Evolutionary conservation across 2,797 vertebrate species (phyloP).

Genomic region (Meda fulgida): DNA sequence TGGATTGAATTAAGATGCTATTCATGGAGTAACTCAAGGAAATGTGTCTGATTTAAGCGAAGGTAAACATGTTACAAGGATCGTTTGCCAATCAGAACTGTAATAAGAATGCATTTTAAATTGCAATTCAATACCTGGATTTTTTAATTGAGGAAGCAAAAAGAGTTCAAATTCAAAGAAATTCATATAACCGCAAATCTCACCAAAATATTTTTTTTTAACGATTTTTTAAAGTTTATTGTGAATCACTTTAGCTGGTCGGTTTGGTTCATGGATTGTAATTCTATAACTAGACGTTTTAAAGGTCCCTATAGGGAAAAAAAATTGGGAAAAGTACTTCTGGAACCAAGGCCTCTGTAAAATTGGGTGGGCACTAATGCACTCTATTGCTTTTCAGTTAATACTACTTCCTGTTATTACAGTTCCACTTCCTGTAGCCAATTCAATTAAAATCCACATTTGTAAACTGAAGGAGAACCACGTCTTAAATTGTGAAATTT

Average conservation of each 20-base stretch:
- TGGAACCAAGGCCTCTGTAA: too few relatives aligned
- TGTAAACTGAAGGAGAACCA: neutral
- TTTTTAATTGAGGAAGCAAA: neutral
- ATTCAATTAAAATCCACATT: too few relatives aligned
- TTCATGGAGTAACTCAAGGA: neutral
- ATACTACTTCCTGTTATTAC: too few relatives aligned
- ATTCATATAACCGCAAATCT: too few relatives aligned
- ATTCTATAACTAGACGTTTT: neutral
- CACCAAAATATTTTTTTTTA: too few relatives aligned
- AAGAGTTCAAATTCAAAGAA: neutral
- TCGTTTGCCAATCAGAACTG: too few relatives aligned
- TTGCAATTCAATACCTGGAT: neutral
- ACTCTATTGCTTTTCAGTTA: too few relatives aligned
- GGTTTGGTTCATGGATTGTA: neutral
- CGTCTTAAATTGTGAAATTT: neutral
- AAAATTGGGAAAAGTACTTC: too few relatives aligned
- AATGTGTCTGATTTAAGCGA: neutral
- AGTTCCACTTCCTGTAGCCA: too few relatives aligned
- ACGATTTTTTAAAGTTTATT: too few relatives aligned
- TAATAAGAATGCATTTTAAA: neutral
- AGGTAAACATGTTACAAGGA: neutral
- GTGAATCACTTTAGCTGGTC: neutral
- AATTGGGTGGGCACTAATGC: too few relatives aligned
- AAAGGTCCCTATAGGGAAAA: too few relatives aligned
- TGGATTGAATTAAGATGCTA: neutral